Conservation (phyloP, 2,888 invertebrate species). For the Drosophila yooni region DNA sequence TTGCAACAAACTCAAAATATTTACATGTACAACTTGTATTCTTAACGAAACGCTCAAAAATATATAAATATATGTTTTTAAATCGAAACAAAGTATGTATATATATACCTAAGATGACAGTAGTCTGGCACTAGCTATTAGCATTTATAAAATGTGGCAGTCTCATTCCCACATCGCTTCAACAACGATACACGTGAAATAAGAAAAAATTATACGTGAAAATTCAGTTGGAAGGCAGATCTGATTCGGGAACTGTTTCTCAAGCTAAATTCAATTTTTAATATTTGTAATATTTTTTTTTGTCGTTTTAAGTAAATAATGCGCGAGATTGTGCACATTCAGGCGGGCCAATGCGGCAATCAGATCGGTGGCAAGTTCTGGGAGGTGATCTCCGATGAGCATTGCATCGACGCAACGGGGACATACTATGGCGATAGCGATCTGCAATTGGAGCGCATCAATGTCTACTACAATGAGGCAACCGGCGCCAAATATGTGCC, state of each 20-base stretch:
- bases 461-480: constrained; percentile 98
- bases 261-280: constrained; percentile 12
- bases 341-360: constrained; percentile 98
- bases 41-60: constrained; percentile 1
- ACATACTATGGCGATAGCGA: constrained; percentile 96
- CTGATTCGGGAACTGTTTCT: constrained; percentile 8
- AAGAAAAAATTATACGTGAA: constrained; percentile 57
- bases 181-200: constrained; percentile 60
- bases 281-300: background rate
- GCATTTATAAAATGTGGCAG: background rate
- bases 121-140: constrained; percentile 30
- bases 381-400: constrained; percentile 98
- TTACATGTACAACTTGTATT: constrained; percentile 5
- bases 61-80: constrained; percentile 2
- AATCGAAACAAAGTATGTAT: background rate
- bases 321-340: constrained; percentile 98
- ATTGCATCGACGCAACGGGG: constrained; percentile 96
- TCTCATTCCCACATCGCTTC: constrained; percentile 59
- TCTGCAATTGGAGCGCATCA: constrained; percentile 96
- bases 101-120: constrained; percentile 36
- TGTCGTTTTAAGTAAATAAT: constrained; percentile 85
- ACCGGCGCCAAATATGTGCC: constrained; percentile 97
- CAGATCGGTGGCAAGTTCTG: constrained; percentile 98
- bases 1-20: background rate
- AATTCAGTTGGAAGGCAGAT: constrained; percentile 25